Conservation (phyloP, 2,797 vertebrate species). For the Pangasius larnaudii region DNA sequence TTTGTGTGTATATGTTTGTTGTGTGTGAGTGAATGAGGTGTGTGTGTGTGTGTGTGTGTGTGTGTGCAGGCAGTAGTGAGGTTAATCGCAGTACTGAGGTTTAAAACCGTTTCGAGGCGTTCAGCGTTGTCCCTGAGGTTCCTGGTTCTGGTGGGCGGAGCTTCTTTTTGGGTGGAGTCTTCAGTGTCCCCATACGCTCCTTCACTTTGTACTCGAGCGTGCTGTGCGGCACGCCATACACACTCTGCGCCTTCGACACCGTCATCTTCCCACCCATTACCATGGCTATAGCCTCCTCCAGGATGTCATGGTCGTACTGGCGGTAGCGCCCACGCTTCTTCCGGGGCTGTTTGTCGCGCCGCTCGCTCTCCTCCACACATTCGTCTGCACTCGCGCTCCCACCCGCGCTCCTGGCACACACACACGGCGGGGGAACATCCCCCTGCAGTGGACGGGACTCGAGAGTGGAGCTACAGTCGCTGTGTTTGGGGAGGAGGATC, state of each 20-base stretch:
- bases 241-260: conserved; percentile 98
- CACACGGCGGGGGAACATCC: conserved; percentile 86
- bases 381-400: conserved; percentile 81
- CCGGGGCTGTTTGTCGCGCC: conserved; percentile 93
- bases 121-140: conserved; percentile 74
- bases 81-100: conserved; percentile 54
- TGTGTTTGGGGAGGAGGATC: conserved; percentile 88
- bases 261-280: conserved; percentile 98
- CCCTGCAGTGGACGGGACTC: conserved; percentile 86
- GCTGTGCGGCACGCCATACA: conserved; percentile 99
- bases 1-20: conserved; percentile 19
- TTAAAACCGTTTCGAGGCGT: conserved; percentile 62
- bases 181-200: conserved; percentile 96
- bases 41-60: conserved; percentile 22
- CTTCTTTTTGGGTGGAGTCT: conserved; percentile 98
- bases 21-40: conserved; percentile 19
- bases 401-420: conserved; percentile 61
- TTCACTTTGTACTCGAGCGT: conserved; percentile 99
- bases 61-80: conserved; percentile 80
- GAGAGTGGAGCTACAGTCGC: conserved; percentile 84
- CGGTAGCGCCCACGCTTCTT: conserved; percentile 98
- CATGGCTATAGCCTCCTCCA: conserved; percentile 98
- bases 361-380: conserved; percentile 86
- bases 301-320: conserved; percentile 95
- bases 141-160: conserved; percentile 82